Conservation (phyloP, 2,113 vertebrate genomes). For the Nycticebus coucang region DNA sequence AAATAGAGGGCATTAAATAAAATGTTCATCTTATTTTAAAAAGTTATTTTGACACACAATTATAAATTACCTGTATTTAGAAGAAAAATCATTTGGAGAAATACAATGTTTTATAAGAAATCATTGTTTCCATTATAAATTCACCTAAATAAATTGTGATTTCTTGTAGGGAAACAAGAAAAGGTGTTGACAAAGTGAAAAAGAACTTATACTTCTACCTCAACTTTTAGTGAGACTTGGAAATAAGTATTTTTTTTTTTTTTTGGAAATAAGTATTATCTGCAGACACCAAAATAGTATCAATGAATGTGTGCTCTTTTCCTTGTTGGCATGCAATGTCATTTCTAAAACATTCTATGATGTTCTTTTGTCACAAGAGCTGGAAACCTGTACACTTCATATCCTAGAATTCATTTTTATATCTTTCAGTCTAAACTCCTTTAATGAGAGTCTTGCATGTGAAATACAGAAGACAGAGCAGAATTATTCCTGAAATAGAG, state of each 20-base stretch:
- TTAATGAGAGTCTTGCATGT: neutral
- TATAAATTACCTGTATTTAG: neutral
- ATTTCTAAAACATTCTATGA: neutral
- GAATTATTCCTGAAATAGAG: neutral
- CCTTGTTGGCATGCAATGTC: neutral
- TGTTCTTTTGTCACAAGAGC: neutral
- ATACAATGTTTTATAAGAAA: neutral
- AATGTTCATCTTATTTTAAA: neutral
- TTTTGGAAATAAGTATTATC: neutral
- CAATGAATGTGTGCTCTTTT: neutral
- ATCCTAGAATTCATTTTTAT: neutral
- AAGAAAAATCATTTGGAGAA: neutral
- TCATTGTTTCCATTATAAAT: neutral
- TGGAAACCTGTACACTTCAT: neutral
- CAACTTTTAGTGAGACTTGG: neutral
- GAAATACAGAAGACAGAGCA: neutral
- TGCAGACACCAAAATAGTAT: neutral
- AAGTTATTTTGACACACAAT: neutral
- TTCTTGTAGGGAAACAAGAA: neutral
- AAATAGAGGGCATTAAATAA: neutral
- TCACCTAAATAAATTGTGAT: neutral
- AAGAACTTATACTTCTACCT: neutral
- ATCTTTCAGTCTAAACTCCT: neutral
- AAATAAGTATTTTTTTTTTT: no score
- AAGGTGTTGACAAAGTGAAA: neutral